Conservation (phyloP, 2,888 invertebrate species). For the Melipona bicolor region DNA sequence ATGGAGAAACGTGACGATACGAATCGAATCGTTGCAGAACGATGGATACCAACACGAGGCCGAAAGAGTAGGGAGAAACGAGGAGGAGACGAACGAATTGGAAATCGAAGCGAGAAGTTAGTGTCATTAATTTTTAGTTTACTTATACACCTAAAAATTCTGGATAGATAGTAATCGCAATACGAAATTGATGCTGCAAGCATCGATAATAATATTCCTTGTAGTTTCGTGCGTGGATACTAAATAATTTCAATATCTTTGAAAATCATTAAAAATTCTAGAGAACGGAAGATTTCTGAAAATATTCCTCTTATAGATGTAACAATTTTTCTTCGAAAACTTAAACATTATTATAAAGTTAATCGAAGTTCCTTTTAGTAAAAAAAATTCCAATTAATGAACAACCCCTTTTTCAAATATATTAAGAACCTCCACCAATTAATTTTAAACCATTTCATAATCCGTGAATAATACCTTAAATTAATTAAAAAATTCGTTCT, state of each 20-base stretch:
- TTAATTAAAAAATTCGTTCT: not conserved
- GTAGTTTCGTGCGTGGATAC: not conserved
- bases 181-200: not conserved
- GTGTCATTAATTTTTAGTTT: constrained; percentile 21
- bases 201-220: not conserved
- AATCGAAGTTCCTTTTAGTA: no score
- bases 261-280: not conserved
- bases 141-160: no score
- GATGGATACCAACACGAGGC: constrained; percentile 76
- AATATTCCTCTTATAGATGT: no score
- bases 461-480: not conserved
- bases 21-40: constrained; percentile 74
- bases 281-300: not conserved
- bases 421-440: no score
- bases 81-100: constrained; percentile 81
- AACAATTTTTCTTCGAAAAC: no score
- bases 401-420: no score
- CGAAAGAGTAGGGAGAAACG: constrained; percentile 71
- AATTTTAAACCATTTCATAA: no score
- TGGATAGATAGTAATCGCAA: no score
- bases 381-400: no score
- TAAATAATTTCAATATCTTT: not conserved
- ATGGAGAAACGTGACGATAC: constrained; percentile 78
- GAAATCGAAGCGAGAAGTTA: constrained; percentile 77
- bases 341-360: no score